Base-by-base conservation (phyloP, 2,888 invertebrate species). In the Andrena dorsata region DNA sequence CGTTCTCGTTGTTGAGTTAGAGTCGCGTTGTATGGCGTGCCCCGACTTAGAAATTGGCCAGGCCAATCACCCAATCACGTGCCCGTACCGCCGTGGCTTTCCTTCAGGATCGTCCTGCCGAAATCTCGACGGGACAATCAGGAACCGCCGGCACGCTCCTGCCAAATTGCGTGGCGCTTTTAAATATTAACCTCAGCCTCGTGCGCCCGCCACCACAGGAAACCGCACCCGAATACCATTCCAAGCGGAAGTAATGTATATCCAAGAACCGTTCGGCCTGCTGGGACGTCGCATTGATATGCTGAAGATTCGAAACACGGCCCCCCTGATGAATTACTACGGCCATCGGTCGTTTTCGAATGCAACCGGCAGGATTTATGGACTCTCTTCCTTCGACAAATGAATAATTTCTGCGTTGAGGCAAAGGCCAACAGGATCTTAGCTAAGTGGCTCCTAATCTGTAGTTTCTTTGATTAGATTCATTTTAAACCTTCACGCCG, bases 1-100 rank as follows among this genome's bases (percentile, higher is more conserved):
- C 83, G 82, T 82, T 86, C 87, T 86, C 89, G 90, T 89, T 90
- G 91, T 91, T 89, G 90, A 90, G 91, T 91, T 90, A 90, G 89
- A 90, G 88, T 87, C 88, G 88, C 84, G 84, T 86, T 82, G 79
- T 88, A 89, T 89, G 88, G 86, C 91, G 91, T 91, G 92, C 89
- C 73, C 70, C 69, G 92, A 91, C 91, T 92, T 86, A 83, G 86
- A 91, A 91, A 90, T 89, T 81, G 84, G 76, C 76, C 69, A 63
- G 84, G 56, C 80, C 90, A 90, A 88, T 90, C 90, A 89, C 75
- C 89, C 89, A 88, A 90, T 90, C 90, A 89, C 88, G 89, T 81
- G 82, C 66, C 83, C 66, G 84, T 80, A 60, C 76, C 66, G 77
- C 84, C 75, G 61, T 68, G 64, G 68, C 51, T 77, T 78, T 53